phyloP scores from a whole-genome alignment of 2,113 vertebrate genomes.

The Pholis gunnellus region DNA sequence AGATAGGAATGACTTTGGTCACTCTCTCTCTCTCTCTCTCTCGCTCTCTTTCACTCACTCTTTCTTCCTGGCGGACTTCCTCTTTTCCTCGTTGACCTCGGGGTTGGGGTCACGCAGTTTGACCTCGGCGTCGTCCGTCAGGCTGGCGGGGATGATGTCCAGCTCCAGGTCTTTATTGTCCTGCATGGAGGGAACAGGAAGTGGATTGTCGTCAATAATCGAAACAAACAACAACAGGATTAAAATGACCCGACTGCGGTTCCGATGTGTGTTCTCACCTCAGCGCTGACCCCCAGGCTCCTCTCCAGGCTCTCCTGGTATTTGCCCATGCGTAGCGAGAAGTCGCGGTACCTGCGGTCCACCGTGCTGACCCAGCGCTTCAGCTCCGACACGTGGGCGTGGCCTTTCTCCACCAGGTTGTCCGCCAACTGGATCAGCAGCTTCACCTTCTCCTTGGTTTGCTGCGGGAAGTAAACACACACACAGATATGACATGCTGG shows the following conservation, averaged over 20 bases:
- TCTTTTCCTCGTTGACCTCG: conserved; percentile 97
- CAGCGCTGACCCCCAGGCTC: conserved; percentile 93
- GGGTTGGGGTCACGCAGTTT: conserved; percentile 95
- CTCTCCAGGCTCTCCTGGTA: conserved; percentile 93
- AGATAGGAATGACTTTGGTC: too few species aligned
- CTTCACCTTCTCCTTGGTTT: conserved; percentile 99
- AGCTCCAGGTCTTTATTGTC: conserved; percentile 96
- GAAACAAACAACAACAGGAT: not conserved
- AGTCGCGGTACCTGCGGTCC: conserved; percentile 96
- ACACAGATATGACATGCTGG: not conserved
- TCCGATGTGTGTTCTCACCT: conserved; percentile 76
- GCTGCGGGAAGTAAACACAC: conserved; percentile 76
- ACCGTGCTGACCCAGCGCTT: conserved; percentile 97
- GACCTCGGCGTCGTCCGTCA: conserved; percentile 91
- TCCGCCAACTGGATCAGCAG: conserved; percentile 97
- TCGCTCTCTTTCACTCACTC: conserved; percentile 86
- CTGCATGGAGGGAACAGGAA: conserved; percentile 72
- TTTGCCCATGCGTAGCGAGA: conserved; percentile 94
- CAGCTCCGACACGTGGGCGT: conserved; percentile 94
- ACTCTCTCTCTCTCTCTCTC: too few species aligned
- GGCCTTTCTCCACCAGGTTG: conserved; percentile 97
- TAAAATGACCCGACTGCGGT: too few species aligned
- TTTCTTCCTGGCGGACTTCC: conserved; percentile 97
- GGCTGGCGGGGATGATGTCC: conserved; percentile 96
- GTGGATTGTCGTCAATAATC: not conserved